phyloP scores from a whole-genome alignment of 2,113 vertebrate species.

The Psammodynastes pulverulentus region DNA sequence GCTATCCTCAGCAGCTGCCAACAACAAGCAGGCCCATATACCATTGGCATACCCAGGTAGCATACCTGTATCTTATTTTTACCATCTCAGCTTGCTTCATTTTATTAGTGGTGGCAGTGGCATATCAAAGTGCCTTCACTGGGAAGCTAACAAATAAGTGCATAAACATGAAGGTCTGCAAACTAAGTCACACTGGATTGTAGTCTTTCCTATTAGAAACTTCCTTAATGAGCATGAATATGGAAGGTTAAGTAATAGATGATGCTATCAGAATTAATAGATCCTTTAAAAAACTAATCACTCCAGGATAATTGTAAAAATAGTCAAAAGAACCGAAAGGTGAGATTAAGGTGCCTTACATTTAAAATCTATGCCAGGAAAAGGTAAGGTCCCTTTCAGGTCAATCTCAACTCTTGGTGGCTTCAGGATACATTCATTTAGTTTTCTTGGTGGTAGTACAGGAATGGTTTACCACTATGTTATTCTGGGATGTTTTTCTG shows the following conservation, averaged over 20 bases:
- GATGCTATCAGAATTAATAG: not conserved
- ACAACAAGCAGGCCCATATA: not conserved
- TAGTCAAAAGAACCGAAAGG: not conserved
- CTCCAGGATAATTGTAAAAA: not conserved
- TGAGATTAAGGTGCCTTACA: not conserved
- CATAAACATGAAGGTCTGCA: not conserved
- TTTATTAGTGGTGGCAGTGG: not conserved
- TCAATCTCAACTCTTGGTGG: not conserved
- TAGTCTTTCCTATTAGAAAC: not conserved
- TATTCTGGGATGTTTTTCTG: not conserved
- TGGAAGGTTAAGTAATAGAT: not conserved
- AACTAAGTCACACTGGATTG: not conserved
- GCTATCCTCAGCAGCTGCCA: not conserved
- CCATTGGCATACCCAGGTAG: not conserved
- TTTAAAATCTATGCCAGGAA: not conserved
- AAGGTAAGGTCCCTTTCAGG: not conserved
- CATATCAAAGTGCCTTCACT: not conserved
- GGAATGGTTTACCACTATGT: not conserved
- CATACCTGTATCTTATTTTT: not conserved
- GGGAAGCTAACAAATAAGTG: not conserved
- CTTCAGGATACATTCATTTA: not conserved
- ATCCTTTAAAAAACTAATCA: not conserved
- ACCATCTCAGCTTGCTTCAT: not conserved
- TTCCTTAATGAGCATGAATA: not conserved
- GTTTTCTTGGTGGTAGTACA: not conserved